phyloP scores from a whole-genome alignment of 1,140 invertebrate species.

The Agraylea sexmaculata region DNA sequence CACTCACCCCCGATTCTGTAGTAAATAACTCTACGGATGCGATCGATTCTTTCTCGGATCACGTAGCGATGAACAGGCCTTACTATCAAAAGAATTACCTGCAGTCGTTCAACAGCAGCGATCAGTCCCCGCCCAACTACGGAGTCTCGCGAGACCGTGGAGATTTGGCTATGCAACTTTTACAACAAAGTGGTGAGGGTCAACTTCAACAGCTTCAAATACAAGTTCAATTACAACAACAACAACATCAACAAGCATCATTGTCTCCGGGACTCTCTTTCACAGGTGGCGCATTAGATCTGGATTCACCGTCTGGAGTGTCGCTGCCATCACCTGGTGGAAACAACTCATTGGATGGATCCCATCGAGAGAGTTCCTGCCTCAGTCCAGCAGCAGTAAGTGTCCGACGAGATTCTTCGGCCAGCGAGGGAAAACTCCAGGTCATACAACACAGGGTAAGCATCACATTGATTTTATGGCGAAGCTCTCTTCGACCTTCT shows the following conservation, averaged over 20 bases:
- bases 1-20: slow-evolving; percentile 48
- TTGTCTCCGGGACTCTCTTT: slow-evolving; percentile 60
- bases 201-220: slow-evolving; percentile 57
- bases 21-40: slow-evolving; percentile 52
- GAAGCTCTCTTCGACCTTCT: slow-evolving; percentile 33
- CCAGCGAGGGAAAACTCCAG: slow-evolving; percentile 58
- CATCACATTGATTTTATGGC: slow-evolving; percentile 44
- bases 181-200: slow-evolving; percentile 36
- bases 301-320: slow-evolving; percentile 66
- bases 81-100: slow-evolving; percentile 38
- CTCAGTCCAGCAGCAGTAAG: slow-evolving; percentile 52
- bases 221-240: slow-evolving; percentile 51
- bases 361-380: slow-evolving; percentile 44
- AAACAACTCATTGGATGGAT: slow-evolving; percentile 52
- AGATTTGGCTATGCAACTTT: slow-evolving; percentile 34
- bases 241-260: slow-evolving; percentile 46
- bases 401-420: slow-evolving; percentile 43
- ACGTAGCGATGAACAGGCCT: slow-evolving; percentile 39
- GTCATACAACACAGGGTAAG: slow-evolving; percentile 80
- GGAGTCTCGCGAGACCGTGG: slow-evolving; percentile 34
- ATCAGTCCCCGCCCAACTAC: slow-evolving; percentile 35
- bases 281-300: slow-evolving; percentile 51
- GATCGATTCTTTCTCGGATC: slow-evolving; percentile 59
- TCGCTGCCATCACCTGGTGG: slow-evolving; percentile 64
- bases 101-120: slow-evolving; percentile 35